phyloP scores from a whole-genome alignment of 2,113 vertebrate species.

The Furnarius figulus region DNA sequence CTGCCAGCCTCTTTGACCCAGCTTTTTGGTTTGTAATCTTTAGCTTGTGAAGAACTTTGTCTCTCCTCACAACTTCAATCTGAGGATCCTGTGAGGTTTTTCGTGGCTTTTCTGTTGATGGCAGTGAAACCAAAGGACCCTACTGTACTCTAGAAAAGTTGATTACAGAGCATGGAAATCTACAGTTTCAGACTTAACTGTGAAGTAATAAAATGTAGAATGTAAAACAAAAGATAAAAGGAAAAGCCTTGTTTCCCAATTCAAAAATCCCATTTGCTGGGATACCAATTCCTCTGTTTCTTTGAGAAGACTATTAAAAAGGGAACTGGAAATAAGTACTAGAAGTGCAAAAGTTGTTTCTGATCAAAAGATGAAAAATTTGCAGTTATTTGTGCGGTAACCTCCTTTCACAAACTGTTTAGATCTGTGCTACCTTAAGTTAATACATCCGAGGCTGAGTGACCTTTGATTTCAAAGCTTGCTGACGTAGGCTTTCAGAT shows the following conservation, averaged over 20 bases:
- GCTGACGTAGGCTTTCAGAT: neutral
- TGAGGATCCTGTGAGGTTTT: neutral
- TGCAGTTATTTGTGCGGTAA: neutral
- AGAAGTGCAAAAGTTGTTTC: neutral
- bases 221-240: neutral
- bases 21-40: neutral
- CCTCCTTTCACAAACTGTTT: neutral
- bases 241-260: neutral
- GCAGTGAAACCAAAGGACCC: neutral
- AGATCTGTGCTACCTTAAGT: neutral
- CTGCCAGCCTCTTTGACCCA: neutral
- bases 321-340: neutral
- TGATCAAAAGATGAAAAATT: neutral
- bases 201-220: neutral
- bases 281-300: neutral
- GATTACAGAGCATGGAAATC: neutral
- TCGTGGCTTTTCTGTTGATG: neutral
- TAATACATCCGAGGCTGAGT: neutral
- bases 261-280: neutral
- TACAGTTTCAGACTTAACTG: neutral
- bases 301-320: neutral
- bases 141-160: neutral
- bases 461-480: conserved; percentile 19
- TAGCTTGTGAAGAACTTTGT: neutral
- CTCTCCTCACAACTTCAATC: neutral